Conservation (phyloP, 2,888 invertebrate species). For the Rotaria macrura region DNA sequence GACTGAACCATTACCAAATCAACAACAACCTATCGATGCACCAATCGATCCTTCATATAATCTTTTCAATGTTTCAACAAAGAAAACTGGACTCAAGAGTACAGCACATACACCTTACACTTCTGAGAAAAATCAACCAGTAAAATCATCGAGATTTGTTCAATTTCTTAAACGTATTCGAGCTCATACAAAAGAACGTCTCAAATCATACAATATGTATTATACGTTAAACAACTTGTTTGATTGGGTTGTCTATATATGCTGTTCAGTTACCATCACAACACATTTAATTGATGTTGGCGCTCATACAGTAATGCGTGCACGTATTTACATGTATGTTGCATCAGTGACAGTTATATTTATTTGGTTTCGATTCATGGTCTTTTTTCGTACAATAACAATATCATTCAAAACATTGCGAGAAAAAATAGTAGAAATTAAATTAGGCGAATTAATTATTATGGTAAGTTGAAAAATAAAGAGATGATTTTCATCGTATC, state of each 20-base stretch:
- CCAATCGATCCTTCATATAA: background rate
- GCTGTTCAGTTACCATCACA: background rate
- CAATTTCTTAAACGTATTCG: background rate
- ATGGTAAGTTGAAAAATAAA: background rate
- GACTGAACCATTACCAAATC: background rate
- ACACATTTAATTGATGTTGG: conserved; percentile 5
- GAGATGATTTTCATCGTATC: too few species aligned
- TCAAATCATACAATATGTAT: background rate
- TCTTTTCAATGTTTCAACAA: background rate
- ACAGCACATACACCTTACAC: background rate
- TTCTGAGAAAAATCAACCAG: background rate
- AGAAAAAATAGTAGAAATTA: background rate
- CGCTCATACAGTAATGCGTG: background rate
- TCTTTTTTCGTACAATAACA: background rate
- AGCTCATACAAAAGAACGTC: background rate
- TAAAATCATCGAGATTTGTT: background rate
- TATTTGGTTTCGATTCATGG: conserved; percentile 19
- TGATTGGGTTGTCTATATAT: background rate
- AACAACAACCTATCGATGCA: background rate
- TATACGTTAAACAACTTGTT: conserved; percentile 13
- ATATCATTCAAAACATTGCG: background rate
- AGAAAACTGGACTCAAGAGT: background rate
- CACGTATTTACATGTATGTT: background rate
- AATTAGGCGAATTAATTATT: conserved; percentile 16
- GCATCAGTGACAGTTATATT: background rate